Base-by-base conservation (phyloP, 2,888 invertebrate species). In the Glaucopsyche alexis region DNA sequence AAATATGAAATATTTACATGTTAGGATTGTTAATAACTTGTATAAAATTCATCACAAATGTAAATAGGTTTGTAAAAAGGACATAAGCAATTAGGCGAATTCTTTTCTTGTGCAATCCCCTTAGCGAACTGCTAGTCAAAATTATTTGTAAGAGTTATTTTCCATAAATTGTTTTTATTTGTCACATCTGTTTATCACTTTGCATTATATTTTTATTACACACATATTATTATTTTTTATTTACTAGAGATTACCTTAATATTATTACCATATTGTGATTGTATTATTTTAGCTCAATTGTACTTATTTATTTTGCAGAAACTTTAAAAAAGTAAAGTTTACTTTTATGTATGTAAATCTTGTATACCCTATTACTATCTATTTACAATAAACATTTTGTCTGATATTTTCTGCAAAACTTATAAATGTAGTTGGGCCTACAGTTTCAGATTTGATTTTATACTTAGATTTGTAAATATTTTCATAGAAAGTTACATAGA, bases 101-200 rank as follows among this genome's bases (percentile, higher is more conserved):
- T 14, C 19, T 67, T 45, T 67, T 47, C 47, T 42, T 7, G 67
- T 67, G 67, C 45, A 67, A 67, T 67, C 47, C 49, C 29, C 13
- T 69, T 69, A 69, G 49, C 69, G 29, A 47, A 69, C 47, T 45
- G 49, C 69, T 69, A 69, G 69, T 69, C 69, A 69, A 69, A 69
- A 69, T 69, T 69, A 69, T 49, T 69, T 38, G n/a, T 47, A 69
- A 69, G 69, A 69, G 45, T 49, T 19, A 69, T 47, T 19, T 69
- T 69, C 19, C 49, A 7, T 38, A 65, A 65, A 65, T 38, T 45
- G 11, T 67, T 45, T 67, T 47, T 7, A 49, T 69, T 69, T 69
- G 16, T 29, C 49, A 69, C 13, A 29, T 19, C n/a, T 47, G 60
- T 29, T 14, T 60, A 29, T 2, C 8, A 38, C 4, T 60, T 60